Conservation (phyloP, 2,113 vertebrate genomes). For the Scomber japonicus region DNA sequence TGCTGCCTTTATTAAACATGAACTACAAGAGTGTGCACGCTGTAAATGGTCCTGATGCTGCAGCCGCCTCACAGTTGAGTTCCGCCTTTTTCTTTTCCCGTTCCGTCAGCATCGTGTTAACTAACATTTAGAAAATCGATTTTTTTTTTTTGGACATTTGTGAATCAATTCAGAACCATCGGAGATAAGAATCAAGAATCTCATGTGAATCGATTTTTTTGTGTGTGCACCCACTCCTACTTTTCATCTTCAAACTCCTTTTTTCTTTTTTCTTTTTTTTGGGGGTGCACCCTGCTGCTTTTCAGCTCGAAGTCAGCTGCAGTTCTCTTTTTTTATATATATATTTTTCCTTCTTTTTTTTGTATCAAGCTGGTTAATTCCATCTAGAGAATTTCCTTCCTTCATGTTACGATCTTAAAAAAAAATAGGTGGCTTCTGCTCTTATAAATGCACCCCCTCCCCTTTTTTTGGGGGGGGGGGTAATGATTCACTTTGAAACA, state of each 20-base stretch:
- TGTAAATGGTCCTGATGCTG: no score
- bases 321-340: background rate
- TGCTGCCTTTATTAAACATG: no score
- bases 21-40: no score
- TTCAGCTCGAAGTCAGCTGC: conserved; percentile 48
- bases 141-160: no score
- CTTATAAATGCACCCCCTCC: conserved; percentile 27
- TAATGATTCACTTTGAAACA: conserved; percentile 69
- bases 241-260: conserved; percentile 45
- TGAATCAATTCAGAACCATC: no score
- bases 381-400: conserved; percentile 23
- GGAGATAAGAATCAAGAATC: no score
- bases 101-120: no score
- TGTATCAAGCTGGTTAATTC: conserved; percentile 33
- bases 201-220: no score
- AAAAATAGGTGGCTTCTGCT: conserved; percentile 12
- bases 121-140: no score
- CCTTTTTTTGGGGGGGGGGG: conserved; percentile 6
- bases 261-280: conserved; percentile 13
- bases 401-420: conserved; percentile 9
- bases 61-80: no score
- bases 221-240: no score
- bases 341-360: conserved; percentile 13
- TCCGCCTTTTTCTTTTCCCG: no score
- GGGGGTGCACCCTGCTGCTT: conserved; percentile 49